Conservation (phyloP, 2,797 vertebrate species). For the Xyrichtys novacula region DNA sequence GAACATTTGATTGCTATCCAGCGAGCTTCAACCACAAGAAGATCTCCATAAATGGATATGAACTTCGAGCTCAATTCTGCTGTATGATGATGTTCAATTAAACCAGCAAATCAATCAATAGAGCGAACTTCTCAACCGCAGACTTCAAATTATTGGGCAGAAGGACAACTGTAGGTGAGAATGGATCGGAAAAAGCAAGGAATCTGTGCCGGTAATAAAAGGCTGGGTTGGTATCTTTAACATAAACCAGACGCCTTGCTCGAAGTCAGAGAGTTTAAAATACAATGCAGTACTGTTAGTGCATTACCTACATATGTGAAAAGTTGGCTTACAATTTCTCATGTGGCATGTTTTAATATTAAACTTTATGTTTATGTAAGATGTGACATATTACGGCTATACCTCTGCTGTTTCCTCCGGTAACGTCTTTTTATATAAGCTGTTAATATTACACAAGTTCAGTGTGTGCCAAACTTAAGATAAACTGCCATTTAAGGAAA, state of each 20-base stretch:
- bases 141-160: conserved; percentile 19
- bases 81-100: conserved; percentile 35
- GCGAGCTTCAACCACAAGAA: conserved; percentile 11
- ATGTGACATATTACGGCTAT: neutral
- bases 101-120: conserved; percentile 47
- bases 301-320: conserved; percentile 8
- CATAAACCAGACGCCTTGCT: conserved; percentile 21
- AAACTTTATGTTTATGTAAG: conserved; percentile 18
- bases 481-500: conserved; percentile 62
- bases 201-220: neutral
- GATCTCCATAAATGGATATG: conserved; percentile 56
- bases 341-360: conserved; percentile 23
- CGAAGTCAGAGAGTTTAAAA: conserved; percentile 18
- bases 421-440: conserved; percentile 28
- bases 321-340: conserved; percentile 4
- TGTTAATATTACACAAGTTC: conserved; percentile 31
- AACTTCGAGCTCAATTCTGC: conserved; percentile 10
- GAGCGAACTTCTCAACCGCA: conserved; percentile 24
- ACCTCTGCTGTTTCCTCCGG: conserved; percentile 2
- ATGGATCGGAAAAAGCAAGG: conserved; percentile 13
- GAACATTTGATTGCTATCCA: neutral
- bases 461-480: conserved; percentile 15
- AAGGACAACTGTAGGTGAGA: conserved; percentile 19
- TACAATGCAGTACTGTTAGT: neutral
- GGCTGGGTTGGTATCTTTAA: conserved; percentile 17